phyloP scores from a whole-genome alignment of 2,797 vertebrate genomes.

The Bradypus variegatus region DNA sequence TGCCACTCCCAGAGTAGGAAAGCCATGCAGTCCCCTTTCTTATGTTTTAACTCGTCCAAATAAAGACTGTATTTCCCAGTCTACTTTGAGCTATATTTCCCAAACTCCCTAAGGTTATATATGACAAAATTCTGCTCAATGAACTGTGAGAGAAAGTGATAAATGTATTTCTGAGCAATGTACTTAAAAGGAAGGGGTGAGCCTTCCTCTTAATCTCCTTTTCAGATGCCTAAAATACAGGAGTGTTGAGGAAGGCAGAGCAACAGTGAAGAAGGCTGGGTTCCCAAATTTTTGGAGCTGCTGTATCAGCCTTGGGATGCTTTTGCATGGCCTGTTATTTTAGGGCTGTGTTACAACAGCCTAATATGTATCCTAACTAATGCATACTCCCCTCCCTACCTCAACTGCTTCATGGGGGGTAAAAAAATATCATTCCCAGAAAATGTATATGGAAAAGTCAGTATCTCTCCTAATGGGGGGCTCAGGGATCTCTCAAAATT shows the following conservation, averaged over 20 bases:
- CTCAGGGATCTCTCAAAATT: constrained; percentile 6
- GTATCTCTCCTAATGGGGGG: not conserved
- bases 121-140: not conserved
- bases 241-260: not conserved
- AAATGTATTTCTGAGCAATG: not conserved
- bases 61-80: not conserved
- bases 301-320: not conserved
- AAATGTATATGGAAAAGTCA: constrained; percentile 28
- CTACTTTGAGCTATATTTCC: no score
- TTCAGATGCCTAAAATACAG: not conserved
- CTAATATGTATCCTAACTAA: not conserved
- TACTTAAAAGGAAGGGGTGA: not conserved
- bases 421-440: not conserved
- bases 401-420: not conserved
- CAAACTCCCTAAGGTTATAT: not conserved
- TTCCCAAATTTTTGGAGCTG: not conserved
- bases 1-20: not conserved
- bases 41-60: not conserved
- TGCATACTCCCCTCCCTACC: not conserved
- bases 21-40: not conserved
- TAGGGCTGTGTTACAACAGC: not conserved
- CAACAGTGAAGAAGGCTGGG: not conserved
- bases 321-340: not conserved
- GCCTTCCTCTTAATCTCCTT: not conserved
- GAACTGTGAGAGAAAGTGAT: not conserved